Conservation (phyloP, 2,797 vertebrate species). For the Poeciliopsis turneri region DNA sequence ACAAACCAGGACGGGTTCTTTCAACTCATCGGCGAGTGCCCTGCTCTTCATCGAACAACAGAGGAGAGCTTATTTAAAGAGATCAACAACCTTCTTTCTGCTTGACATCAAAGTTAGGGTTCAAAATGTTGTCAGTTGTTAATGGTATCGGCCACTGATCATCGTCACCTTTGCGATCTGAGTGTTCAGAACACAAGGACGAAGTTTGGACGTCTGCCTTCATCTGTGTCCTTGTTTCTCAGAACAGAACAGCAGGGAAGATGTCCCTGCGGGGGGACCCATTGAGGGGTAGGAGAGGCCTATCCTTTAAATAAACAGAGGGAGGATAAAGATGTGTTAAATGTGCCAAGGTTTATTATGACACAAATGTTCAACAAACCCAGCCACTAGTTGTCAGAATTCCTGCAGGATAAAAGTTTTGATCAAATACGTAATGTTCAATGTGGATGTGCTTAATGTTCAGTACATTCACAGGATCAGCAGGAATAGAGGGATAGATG, state of each 20-base stretch:
- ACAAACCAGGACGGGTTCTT: neutral
- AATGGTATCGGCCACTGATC: neutral
- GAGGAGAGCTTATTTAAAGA: neutral
- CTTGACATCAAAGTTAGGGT: neutral
- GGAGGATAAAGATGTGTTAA: neutral
- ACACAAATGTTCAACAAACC: neutral
- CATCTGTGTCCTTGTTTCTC: neutral
- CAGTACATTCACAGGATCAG: neutral
- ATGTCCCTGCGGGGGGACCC: neutral
- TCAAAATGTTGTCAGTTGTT: neutral
- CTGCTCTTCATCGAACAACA: neutral
- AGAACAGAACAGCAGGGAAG: neutral
- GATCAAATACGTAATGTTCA: neutral
- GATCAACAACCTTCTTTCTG: neutral
- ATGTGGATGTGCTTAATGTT: neutral
- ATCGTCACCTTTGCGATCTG: neutral
- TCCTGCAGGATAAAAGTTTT: neutral
- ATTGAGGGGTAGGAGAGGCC: neutral
- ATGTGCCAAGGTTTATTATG: neutral
- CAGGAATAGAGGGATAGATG: neutral
- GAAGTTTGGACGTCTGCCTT: neutral
- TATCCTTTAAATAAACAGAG: neutral
- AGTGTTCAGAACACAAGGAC: neutral
- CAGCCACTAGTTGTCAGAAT: neutral
- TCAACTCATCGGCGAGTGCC: neutral